phyloP scores from a whole-genome alignment of 2,113 vertebrate genomes.

The Oxyura jamaicensis region DNA sequence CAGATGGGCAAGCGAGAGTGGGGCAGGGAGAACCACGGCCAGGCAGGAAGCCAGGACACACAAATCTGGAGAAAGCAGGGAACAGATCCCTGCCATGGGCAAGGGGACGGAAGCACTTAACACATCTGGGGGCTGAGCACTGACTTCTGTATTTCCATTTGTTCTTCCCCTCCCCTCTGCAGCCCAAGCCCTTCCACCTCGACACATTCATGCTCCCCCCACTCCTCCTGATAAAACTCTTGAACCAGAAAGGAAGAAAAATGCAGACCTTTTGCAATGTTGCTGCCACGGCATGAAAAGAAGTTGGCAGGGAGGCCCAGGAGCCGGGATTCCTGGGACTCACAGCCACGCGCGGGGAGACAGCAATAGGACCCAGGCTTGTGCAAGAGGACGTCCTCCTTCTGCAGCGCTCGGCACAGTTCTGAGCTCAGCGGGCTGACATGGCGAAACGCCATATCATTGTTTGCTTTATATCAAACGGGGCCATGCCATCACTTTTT shows the following conservation, averaged over 20 bases:
- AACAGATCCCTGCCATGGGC: neutral
- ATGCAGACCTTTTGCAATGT: neutral
- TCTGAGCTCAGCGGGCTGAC: accelerated
- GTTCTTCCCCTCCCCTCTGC: neutral
- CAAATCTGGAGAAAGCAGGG: neutral
- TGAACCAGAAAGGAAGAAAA: neutral
- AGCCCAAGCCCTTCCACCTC: neutral
- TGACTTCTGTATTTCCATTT: neutral
- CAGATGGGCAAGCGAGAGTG: neutral
- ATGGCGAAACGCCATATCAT: accelerated
- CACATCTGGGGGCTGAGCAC: neutral
- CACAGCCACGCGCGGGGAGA: neutral
- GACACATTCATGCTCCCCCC: accelerated
- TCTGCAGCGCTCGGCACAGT: neutral
- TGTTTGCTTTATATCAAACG: neutral
- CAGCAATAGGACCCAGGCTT: accelerated
- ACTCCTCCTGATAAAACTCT: neutral
- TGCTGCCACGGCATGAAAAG: neutral
- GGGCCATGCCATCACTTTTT: neutral
- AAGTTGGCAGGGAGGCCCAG: neutral
- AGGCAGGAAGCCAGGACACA: neutral
- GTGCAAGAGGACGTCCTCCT: neutral
- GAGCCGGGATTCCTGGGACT: neutral
- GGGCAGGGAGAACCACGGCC: neutral
- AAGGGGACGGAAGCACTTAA: neutral